Percentiles rank a stretch among this genome's conserved stretches.
phyloP scores from a whole-genome alignment of 2,113 vertebrate species.

The Eurystomus gularis region DNA sequence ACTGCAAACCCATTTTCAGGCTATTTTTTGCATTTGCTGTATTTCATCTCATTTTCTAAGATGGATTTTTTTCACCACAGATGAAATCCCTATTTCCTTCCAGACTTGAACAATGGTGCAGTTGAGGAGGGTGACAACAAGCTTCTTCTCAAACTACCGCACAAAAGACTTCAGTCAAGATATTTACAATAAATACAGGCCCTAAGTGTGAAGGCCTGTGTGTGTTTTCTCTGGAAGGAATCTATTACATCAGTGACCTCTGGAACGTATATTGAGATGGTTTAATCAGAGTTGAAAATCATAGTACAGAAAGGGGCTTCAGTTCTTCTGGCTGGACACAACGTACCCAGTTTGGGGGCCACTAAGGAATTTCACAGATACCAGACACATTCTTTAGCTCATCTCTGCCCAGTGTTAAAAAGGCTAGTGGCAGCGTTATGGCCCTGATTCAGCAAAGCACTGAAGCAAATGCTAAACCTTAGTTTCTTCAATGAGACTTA shows the following conservation, averaged over 20 bases:
- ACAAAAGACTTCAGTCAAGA: slow-evolving; percentile 68
- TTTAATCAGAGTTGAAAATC: slow-evolving; percentile 55
- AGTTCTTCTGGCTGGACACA: slow-evolving; percentile 52
- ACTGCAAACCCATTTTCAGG: slow-evolving; percentile 8
- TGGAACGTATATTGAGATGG: slow-evolving; percentile 22
- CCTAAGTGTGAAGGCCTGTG: background rate
- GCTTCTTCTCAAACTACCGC: slow-evolving; percentile 7
- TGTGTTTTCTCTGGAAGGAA: slow-evolving; percentile 52
- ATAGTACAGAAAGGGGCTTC: slow-evolving; percentile 58
- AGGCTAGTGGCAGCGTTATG: background rate
- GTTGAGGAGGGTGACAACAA: slow-evolving; percentile 60
- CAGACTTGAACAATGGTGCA: slow-evolving; percentile 44
- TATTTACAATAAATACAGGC: slow-evolving; percentile 60
- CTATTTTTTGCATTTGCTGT: slow-evolving; percentile 32
- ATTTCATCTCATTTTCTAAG: background rate
- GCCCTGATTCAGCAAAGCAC: background rate
- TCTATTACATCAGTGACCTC: slow-evolving; percentile 50
- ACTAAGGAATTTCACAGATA: background rate
- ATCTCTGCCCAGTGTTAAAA: rapidly evolving
- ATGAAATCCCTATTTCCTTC: slow-evolving; percentile 28
- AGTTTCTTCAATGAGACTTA: slow-evolving; percentile 26
- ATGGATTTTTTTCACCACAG: background rate
- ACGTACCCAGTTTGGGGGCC: background rate
- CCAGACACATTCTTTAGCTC: background rate
- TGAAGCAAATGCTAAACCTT: background rate